Conservation (phyloP, 2,113 vertebrate genomes). For the Gasterosteus aculeatus region DNA sequence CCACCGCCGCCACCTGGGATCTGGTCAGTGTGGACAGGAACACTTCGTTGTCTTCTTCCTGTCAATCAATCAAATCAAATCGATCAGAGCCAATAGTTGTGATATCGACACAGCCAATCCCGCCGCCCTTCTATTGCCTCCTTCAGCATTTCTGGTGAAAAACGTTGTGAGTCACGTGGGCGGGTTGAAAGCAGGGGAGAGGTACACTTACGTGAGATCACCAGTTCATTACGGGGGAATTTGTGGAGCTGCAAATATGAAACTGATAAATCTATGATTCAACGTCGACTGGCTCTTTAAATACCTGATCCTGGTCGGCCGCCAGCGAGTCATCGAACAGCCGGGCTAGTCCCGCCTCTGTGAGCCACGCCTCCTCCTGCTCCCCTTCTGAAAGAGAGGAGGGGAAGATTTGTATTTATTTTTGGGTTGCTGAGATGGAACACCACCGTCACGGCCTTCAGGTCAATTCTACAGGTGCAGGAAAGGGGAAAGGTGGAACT, state of each 20-base stretch:
- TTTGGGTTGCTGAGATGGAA: not conserved
- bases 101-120: not conserved
- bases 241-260: not conserved
- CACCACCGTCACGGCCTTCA: not conserved
- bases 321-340: constrained; percentile 85
- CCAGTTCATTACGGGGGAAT: not conserved
- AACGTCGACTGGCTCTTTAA: not conserved
- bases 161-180: not conserved
- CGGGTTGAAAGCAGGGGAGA: not conserved
- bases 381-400: constrained; percentile 87
- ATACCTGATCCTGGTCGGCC: constrained; percentile 79
- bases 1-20: constrained; percentile 91
- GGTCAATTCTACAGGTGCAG: constrained; percentile 34
- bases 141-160: not conserved
- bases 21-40: constrained; percentile 91
- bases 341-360: constrained; percentile 90
- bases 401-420: not conserved
- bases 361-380: constrained; percentile 95
- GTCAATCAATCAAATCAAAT: not conserved
- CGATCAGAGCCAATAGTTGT: not conserved
- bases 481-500: constrained; percentile 47
- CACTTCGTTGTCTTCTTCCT: constrained; percentile 85
- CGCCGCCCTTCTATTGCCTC: not conserved
- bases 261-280: constrained; percentile 13
- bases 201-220: not conserved